Evolutionary conservation across 2,113 vertebrate genomes (phyloP).

Genomic region (Rhynchomys soricoides): DNA sequence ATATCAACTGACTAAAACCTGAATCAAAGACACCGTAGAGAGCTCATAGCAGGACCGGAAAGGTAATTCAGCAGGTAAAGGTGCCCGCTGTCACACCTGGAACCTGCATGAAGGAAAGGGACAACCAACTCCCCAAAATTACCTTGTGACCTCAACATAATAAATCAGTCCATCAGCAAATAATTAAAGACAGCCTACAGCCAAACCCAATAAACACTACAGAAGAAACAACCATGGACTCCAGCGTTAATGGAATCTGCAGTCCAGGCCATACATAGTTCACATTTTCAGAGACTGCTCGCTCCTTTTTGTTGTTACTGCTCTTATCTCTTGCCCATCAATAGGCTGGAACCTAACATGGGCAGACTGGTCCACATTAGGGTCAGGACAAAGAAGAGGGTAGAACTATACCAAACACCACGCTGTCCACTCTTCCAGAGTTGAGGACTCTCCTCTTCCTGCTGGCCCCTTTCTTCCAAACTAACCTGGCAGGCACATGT

Average conservation of each 20-base stretch:
- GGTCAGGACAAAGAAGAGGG: neutral
- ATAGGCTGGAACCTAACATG: neutral
- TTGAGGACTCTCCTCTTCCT: neutral
- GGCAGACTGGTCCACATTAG: neutral
- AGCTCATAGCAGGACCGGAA: neutral
- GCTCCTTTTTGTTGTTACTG: neutral
- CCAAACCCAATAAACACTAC: rapidly evolving
- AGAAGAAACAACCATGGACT: neutral
- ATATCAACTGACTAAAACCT: neutral
- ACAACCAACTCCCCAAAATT: neutral
- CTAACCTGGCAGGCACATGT: neutral
- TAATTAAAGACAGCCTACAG: neutral
- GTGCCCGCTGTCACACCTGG: neutral
- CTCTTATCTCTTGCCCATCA: conserved; percentile 50
- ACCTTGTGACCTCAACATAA: neutral
- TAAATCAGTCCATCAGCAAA: neutral
- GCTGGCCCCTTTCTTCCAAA: neutral
- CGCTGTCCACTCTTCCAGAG: neutral
- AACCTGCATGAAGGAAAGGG: neutral
- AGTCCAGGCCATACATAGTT: neutral
- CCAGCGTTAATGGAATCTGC: neutral
- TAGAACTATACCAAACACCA: neutral
- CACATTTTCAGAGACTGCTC: neutral
- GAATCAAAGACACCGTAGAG: neutral
- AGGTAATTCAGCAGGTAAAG: neutral